Conservation (phyloP, 2,113 vertebrate species). For the Daubentonia madagascariensis region DNA sequence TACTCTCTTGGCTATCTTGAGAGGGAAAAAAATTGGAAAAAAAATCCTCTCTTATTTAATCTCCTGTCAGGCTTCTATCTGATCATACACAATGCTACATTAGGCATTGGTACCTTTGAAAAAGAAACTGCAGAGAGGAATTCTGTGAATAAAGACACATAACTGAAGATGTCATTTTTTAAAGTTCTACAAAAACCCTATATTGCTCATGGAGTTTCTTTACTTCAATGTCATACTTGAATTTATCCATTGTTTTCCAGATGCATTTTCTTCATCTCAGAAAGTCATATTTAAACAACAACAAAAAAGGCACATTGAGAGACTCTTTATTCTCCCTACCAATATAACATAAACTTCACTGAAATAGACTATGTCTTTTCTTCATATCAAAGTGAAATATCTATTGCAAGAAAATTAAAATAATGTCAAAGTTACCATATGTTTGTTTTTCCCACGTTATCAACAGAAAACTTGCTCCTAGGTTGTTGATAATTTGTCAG, state of each 20-base stretch:
- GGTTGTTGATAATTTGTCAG: slow-evolving; percentile 38
- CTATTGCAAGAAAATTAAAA: neutral
- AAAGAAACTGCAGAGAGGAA: neutral
- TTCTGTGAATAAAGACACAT: neutral
- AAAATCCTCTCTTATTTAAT: neutral
- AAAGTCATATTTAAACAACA: neutral
- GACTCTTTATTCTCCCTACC: neutral
- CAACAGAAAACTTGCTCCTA: neutral
- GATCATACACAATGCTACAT: neutral
- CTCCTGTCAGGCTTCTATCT: neutral
- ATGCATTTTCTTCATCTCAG: neutral
- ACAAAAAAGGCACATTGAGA: neutral
- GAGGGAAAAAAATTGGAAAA: neutral
- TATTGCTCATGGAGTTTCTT: neutral
- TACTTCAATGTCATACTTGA: neutral
- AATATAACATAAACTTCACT: neutral
- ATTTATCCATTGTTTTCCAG: neutral
- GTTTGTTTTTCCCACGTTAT: neutral
- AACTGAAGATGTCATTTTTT: neutral
- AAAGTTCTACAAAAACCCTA: neutral
- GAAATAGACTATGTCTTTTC: neutral
- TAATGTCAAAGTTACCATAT: slow-evolving; percentile 6
- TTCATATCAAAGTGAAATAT: neutral
- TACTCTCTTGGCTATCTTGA: neutral
- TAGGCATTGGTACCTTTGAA: neutral